Conservation (phyloP, 2,797 vertebrate species). For the Crenichthys baileyi region DNA sequence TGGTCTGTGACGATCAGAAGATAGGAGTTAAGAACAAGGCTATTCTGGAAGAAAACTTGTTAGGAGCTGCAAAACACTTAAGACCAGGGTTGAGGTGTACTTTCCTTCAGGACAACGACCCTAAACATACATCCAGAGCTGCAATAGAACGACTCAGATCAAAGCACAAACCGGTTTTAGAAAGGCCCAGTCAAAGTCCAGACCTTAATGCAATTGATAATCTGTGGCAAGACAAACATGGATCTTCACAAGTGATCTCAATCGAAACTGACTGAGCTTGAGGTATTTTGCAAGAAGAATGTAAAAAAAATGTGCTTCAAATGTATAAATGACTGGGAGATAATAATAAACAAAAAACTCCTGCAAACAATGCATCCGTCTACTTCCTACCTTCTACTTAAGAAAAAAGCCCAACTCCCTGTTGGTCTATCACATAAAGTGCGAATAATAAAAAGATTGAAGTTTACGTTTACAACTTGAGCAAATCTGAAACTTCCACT, state of each 20-base stretch:
- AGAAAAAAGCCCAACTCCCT: background rate
- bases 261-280: background rate
- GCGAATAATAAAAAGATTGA: background rate
- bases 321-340: too few relatives aligned
- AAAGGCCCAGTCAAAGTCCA: background rate
- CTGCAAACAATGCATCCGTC: background rate
- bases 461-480: background rate
- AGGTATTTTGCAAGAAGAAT: background rate
- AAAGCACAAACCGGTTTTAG: background rate
- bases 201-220: background rate
- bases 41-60: background rate
- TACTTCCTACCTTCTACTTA: background rate
- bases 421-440: background rate
- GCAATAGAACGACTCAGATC: background rate
- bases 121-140: background rate
- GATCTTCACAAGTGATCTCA: background rate
- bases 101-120: background rate
- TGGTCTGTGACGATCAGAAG: too few relatives aligned
- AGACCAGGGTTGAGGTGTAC: background rate
- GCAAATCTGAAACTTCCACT: slow-evolving; percentile 8
- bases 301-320: background rate
- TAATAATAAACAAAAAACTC: background rate
- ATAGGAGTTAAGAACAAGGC: too few relatives aligned
- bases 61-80: background rate
- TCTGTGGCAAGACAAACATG: background rate